Evolutionary conservation across 1,140 invertebrate genomes (phyloP), one percentile per base, ranked within the genome.

Genomic region (Adoxophyes honmai): DNA sequence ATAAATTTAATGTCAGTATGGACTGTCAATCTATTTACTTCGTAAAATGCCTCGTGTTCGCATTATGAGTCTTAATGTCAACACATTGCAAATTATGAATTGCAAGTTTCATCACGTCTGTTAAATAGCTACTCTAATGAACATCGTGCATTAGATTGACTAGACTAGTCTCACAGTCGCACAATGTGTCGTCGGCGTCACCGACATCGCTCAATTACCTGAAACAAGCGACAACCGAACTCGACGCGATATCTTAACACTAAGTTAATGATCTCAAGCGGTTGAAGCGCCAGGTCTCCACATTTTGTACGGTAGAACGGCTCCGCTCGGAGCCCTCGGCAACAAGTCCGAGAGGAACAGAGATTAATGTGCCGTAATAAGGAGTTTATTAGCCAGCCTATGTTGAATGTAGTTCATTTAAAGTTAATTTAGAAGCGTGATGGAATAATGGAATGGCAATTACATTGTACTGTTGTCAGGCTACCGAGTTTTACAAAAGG

Each of bases 201-300:
- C 56, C 56, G 44, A 66, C 59, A 66, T 56, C 53, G 52, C 64
- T 62, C 64, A 62, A 66, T 66, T 59, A 66, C 36, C 48, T 33
- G 37, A 35, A 36, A 38, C 16, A 39, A 39, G 37, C 53, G 53
- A 55, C 15, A 55, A 28, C 16, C 16, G 13, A 39, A 55, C 21
- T 28, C 42, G 21, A 21, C 39, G 9, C 42, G 42, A 48, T 28
- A 48, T 48, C 35, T 53, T 33, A 48, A 48, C 16, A 48, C 42
- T 13, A 48, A 48, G 16, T 48, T 48, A 48, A 48, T 48, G 42
- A 48, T 48, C 42, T 16, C 39, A n/a, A 4, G 15, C 16, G 18
- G 16, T n/a, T 9, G 7, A 10, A 3, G 16, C 21, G 28, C 21
- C 42, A 4, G 11, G 28, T n/a, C 21, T 13, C 42, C 11, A 16